Conservation (phyloP, 1,140 invertebrate species). For the Danaus melanippus region DNA sequence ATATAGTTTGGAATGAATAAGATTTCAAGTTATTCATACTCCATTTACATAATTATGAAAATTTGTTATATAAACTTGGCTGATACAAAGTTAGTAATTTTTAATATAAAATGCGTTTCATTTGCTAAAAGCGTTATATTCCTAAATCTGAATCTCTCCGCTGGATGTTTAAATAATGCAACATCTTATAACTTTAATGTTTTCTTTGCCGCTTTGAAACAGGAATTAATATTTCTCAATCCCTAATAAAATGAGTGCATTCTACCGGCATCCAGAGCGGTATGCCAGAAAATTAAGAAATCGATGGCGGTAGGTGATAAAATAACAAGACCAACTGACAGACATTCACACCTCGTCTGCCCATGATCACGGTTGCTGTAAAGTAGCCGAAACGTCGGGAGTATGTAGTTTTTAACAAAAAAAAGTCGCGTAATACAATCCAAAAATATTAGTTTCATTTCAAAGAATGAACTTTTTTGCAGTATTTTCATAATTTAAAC, state of each 20-base stretch:
- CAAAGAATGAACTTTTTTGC: too few relatives aligned
- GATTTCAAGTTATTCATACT: not conserved
- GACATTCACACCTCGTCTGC: too few relatives aligned
- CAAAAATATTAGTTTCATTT: too few relatives aligned
- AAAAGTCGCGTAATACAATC: too few relatives aligned
- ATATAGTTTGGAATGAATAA: not conserved
- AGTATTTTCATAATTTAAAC: constrained; percentile 35
- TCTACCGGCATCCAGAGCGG: too few relatives aligned
- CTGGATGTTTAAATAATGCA: constrained; percentile 16
- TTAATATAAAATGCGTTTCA: constrained; percentile 2
- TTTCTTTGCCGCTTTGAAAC: constrained; percentile 37
- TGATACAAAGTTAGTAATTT: not conserved
- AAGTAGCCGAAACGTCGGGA: too few relatives aligned
- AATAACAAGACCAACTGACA: too few relatives aligned
- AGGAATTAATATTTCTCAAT: constrained; percentile 44
- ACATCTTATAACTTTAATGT: constrained; percentile 37
- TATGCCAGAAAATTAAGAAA: too few relatives aligned
- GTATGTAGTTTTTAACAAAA: too few relatives aligned
- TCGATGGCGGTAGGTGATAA: too few relatives aligned
- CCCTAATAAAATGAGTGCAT: constrained; percentile 27
- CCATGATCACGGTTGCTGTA: too few relatives aligned
- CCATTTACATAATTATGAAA: too few relatives aligned
- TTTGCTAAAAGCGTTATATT: constrained; percentile 9
- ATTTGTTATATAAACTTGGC: not conserved
- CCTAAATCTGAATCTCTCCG: constrained; percentile 15